A percentile compares a stretch with the other conserved stretches of the same genome.
Evolutionary conservation across 2,797 vertebrate species (phyloP).

Genomic region (Masticophis lateralis): DNA sequence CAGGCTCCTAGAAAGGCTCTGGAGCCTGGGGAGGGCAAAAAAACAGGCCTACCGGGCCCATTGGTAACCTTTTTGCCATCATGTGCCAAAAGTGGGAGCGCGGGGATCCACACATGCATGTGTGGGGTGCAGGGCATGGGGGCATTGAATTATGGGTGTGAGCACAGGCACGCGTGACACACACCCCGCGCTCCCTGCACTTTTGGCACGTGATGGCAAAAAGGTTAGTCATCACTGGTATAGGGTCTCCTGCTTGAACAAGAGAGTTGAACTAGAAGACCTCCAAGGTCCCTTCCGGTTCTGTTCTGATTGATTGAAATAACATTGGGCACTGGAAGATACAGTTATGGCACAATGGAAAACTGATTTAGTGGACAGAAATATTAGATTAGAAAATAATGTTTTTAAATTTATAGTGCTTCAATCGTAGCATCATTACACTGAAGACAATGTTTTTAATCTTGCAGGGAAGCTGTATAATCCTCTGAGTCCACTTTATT

Average conservation of each 20-base stretch:
- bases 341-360: constrained; percentile 18
- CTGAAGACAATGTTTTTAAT: not conserved
- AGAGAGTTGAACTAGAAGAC: not conserved
- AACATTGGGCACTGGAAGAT: constrained; percentile 51
- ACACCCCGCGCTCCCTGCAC: too few relatives aligned
- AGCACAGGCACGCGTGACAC: too few relatives aligned
- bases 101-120: too few relatives aligned
- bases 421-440: not conserved
- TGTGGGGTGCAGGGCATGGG: too few relatives aligned
- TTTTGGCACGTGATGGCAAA: too few relatives aligned
- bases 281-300: not conserved
- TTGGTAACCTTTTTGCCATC: too few relatives aligned
- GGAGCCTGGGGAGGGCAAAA: too few relatives aligned
- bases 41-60: too few relatives aligned
- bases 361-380: not conserved
- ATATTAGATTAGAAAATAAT: constrained; percentile 8
- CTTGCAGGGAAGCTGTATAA: not conserved
- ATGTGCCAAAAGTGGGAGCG: too few relatives aligned
- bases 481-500: not conserved
- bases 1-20: too few relatives aligned
- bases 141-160: too few relatives aligned
- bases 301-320: constrained; percentile 3
- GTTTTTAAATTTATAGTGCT: constrained; percentile 26
- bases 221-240: not conserved
- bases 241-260: not conserved